A percentile compares a stretch with the other conserved stretches of the same genome.
These are phyloP conservation scores for Pachyseris speciosa DNA, from an alignment of 64 coral and sea anemone species.

Conservation along the genomic window DNA sequence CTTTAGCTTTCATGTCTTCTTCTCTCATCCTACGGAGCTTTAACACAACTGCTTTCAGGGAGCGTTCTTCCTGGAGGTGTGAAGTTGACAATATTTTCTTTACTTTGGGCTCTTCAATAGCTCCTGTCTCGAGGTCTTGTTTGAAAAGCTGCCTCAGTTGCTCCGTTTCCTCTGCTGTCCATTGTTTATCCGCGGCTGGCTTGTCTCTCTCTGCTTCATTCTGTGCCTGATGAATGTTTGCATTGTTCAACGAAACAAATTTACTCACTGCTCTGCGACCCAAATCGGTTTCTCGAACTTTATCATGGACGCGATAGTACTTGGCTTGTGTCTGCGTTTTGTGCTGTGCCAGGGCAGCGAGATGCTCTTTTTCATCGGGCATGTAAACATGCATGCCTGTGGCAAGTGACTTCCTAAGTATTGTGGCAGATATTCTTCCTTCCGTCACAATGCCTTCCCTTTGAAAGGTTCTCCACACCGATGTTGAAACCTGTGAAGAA, in stretches of 20 bases:
- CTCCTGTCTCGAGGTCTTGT: constrained; percentile 48
- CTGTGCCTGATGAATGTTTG: constrained; percentile 14
- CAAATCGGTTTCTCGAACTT: constrained; percentile 55
- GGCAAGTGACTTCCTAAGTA: constrained; percentile 63
- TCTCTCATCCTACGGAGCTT: constrained; percentile 46
- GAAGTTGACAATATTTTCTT: constrained; percentile 36
- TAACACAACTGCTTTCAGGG: constrained; percentile 41
- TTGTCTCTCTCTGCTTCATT: neutral
- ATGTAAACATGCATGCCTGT: constrained; percentile 60
- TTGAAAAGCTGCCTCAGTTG: constrained; percentile 44
- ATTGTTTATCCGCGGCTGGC: neutral
- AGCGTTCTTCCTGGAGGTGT: constrained; percentile 14
- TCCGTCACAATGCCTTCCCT: constrained; percentile 43
- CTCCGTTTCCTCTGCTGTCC: constrained; percentile 51
- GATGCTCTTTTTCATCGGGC: constrained; percentile 47
- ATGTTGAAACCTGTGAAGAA: constrained; percentile 62
- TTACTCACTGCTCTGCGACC: constrained; percentile 58
- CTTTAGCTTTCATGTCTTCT: constrained; percentile 7
- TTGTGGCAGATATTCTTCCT: constrained; percentile 63
- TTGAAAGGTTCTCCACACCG: constrained; percentile 52
- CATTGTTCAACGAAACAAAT: constrained; percentile 50
- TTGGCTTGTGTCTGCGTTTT: constrained; percentile 61
- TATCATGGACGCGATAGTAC: constrained; percentile 56
- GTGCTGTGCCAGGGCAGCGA: constrained; percentile 66
- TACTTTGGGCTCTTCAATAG: constrained; percentile 46